A percentile compares a stretch with the other conserved stretches of the same genome.
Evolutionary conservation across 2,797 vertebrate genomes (phyloP).

Genomic region (Brotula barbata): DNA sequence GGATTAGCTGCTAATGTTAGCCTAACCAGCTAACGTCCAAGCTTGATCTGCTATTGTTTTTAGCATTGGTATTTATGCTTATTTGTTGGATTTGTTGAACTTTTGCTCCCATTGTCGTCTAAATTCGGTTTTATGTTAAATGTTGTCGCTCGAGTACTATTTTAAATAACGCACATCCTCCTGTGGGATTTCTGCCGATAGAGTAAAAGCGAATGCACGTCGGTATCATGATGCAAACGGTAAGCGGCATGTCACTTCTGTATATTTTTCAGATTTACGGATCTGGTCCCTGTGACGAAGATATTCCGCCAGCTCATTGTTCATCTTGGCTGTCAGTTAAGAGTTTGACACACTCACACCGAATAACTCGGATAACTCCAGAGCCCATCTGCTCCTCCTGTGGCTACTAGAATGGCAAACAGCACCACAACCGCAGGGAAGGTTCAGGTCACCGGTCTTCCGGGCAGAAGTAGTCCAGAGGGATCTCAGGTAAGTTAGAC

Average conservation of each 20-base stretch:
- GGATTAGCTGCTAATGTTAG: conserved; percentile 58
- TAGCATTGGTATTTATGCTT: conserved; percentile 38
- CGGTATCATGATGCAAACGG: too few relatives aligned
- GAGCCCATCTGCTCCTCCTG: conserved; percentile 73
- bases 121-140: background rate
- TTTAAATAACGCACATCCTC: background rate
- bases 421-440: conserved; percentile 85
- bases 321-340: conserved; percentile 78
- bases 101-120: accelerated
- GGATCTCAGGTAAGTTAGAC: conserved; percentile 86
- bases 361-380: conserved; percentile 48
- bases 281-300: conserved; percentile 74
- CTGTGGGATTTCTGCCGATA: conserved; percentile 2
- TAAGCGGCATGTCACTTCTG: background rate
- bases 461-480: conserved; percentile 92
- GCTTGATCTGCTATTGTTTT: conserved; percentile 69
- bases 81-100: background rate
- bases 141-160: background rate
- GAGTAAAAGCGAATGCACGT: too few relatives aligned
- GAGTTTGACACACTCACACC: conserved; percentile 80
- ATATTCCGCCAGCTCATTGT: conserved; percentile 74
- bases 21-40: conserved; percentile 38
- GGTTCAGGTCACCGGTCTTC: conserved; percentile 83
- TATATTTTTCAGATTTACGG: conserved; percentile 74
- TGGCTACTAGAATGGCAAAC: conserved; percentile 90